These are phyloP conservation scores for Drymodes brunneopygia DNA, from an alignment of 2,113 vertebrate genomes.

Conservation along the genomic window DNA sequence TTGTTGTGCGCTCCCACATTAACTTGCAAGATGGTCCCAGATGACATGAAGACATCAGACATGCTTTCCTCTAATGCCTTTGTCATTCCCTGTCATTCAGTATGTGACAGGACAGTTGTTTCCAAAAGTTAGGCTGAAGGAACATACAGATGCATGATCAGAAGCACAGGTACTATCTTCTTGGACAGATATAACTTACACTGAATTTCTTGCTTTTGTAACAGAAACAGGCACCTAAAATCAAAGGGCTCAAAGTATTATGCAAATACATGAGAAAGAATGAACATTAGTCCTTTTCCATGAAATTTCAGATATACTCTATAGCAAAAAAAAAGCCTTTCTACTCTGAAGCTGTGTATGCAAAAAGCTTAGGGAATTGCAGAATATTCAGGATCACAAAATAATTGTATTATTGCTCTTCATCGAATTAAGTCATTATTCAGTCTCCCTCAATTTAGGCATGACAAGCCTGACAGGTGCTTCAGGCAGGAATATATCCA, in stretches of 20 bases:
- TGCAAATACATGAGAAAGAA: neutral
- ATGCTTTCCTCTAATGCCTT: neutral
- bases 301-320: neutral
- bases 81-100: neutral
- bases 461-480: neutral
- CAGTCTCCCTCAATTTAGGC: neutral
- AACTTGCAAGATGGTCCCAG: neutral
- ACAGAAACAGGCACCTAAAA: neutral
- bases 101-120: neutral
- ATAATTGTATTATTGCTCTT: neutral
- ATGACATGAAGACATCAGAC: neutral
- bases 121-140: neutral
- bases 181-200: neutral
- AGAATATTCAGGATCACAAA: neutral
- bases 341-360: neutral
- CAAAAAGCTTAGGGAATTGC: neutral
- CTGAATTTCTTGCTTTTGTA: neutral
- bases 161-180: neutral
- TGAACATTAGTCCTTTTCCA: neutral
- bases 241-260: neutral
- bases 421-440: neutral
- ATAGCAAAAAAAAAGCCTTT: neutral
- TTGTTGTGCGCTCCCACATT: neutral
- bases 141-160: accelerated
- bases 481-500: neutral